phyloP scores from a whole-genome alignment of 35 echinoderm and acorn worm genomes.

The Diadema setosum region DNA sequence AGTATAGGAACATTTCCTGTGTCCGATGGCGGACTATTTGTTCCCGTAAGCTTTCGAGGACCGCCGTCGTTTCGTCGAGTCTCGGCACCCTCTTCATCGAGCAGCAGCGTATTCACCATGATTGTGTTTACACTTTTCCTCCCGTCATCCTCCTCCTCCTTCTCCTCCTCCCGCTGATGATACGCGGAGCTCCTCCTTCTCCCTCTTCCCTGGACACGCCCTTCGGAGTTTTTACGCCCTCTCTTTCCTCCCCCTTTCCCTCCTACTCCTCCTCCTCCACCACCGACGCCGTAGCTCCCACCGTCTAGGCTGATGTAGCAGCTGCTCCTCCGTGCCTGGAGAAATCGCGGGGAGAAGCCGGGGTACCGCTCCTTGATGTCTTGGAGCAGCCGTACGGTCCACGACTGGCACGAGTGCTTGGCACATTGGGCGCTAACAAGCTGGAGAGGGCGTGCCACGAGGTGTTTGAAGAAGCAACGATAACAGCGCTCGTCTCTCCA shows the following conservation, averaged over 20 bases:
- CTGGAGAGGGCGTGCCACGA: background rate
- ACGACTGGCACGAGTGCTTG: background rate
- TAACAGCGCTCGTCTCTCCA: conserved; percentile 28
- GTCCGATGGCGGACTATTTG: no score
- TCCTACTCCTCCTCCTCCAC: background rate
- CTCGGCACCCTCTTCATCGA: no score
- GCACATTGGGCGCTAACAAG: background rate
- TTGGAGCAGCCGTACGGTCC: background rate
- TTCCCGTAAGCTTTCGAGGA: no score
- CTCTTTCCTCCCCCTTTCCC: background rate
- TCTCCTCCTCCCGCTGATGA: background rate
- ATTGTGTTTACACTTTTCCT: no score
- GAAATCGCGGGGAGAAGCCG: background rate
- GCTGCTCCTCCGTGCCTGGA: background rate
- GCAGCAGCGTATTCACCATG: no score
- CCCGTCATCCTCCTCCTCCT: no score
- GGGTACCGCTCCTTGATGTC: background rate
- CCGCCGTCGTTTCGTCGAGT: no score
- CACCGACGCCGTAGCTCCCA: background rate
- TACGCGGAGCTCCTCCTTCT: background rate
- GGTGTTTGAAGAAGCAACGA: background rate
- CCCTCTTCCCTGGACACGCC: background rate
- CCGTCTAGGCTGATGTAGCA: background rate
- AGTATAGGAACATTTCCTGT: no score
- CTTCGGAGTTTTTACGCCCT: background rate